Percentiles rank a stretch among this genome's conserved stretches.
These are phyloP conservation scores for Cryptomyrus ogoouensis DNA, from an alignment of 2,113 vertebrate species.

Conservation along the genomic window DNA sequence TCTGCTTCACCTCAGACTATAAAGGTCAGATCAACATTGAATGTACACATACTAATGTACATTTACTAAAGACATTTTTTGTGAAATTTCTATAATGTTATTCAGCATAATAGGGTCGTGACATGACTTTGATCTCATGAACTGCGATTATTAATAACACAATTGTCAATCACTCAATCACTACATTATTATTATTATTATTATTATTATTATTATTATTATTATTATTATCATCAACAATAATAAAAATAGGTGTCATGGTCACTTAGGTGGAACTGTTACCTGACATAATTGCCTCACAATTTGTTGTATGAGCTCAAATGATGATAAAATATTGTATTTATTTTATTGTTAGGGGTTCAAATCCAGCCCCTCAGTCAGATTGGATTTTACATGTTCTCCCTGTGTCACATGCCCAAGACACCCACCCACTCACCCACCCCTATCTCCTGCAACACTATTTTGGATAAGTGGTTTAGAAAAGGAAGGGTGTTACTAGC, in stretches of 20 bases:
- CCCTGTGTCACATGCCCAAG: neutral
- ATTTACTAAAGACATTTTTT: neutral
- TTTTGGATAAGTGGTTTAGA: neutral
- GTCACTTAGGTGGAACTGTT: neutral
- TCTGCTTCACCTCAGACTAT: slow-evolving; percentile 77
- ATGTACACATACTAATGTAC: neutral
- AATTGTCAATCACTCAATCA: neutral
- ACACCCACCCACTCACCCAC: neutral
- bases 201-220: neutral
- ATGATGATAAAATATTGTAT: neutral
- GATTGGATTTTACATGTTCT: neutral
- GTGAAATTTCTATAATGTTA: neutral
- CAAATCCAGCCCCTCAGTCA: neutral
- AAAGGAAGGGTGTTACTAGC: neutral
- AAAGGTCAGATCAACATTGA: slow-evolving; percentile 61
- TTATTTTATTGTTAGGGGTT: neutral
- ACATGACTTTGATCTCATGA: neutral
- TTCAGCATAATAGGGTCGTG: neutral
- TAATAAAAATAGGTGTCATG: neutral
- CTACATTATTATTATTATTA: neutral
- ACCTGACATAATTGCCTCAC: neutral
- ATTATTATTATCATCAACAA: neutral
- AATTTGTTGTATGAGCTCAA: neutral
- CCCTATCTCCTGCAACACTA: neutral
- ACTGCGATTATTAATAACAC: neutral